These are phyloP conservation scores for Papilio polytes DNA, from an alignment of 1,140 invertebrate species.

Conservation along the genomic window DNA sequence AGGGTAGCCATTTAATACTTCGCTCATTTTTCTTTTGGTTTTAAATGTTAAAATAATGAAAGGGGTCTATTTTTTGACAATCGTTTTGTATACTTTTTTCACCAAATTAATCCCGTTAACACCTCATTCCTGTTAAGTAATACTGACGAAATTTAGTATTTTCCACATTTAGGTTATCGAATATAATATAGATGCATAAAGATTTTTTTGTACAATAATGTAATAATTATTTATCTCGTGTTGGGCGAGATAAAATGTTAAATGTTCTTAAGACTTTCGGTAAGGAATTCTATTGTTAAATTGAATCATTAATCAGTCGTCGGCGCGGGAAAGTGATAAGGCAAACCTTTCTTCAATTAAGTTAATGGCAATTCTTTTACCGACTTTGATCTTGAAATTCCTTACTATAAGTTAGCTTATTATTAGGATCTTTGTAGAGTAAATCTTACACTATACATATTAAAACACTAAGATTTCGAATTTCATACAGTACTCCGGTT, in stretches of 20 bases:
- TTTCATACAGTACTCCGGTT: too few species aligned
- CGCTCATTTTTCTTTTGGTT: conserved; percentile 23
- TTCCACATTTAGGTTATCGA: too few species aligned
- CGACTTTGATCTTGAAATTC: conserved; percentile 38
- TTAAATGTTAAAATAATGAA: conserved; percentile 27
- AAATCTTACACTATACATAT: background rate
- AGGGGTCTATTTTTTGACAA: background rate
- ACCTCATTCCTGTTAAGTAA: too few species aligned
- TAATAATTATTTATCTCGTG: background rate
- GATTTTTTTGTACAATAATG: background rate
- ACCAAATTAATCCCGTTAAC: background rate
- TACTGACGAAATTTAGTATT: too few species aligned
- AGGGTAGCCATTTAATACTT: conserved; percentile 37
- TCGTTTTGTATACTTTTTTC: background rate
- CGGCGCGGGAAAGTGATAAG: conserved; percentile 69
- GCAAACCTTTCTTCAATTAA: conserved; percentile 68
- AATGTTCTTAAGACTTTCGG: background rate
- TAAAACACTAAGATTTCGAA: background rate
- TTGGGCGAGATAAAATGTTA: background rate
- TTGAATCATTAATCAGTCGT: conserved; percentile 68
- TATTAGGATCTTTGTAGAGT: background rate
- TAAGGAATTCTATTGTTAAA: conserved; percentile 25
- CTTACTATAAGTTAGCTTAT: background rate
- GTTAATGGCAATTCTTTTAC: conserved; percentile 65
- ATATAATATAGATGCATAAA: too few species aligned